A percentile compares a stretch with the other conserved stretches of the same genome.
Conservation (phyloP, 1,140 invertebrate genomes). For the Aphaenogaster ashmeadi region DNA sequence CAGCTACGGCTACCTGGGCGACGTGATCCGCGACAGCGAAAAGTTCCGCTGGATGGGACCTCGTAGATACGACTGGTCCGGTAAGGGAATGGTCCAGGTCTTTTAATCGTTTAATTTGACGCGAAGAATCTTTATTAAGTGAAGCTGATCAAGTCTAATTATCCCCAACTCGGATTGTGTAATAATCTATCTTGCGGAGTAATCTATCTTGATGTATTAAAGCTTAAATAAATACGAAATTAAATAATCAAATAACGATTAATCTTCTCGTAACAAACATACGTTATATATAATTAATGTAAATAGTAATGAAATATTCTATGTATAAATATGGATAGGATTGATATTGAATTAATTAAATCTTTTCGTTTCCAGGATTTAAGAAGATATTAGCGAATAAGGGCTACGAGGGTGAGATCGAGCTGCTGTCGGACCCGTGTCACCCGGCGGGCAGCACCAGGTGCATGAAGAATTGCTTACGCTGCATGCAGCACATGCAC, state of each 20-base stretch:
- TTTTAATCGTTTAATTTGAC: background rate
- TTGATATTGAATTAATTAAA: background rate
- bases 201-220: background rate
- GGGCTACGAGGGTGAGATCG: constrained; percentile 92
- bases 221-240: background rate
- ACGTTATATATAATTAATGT: background rate
- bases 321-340: background rate
- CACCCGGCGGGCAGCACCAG: constrained; percentile 84
- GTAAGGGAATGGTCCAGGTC: constrained; percentile 82
- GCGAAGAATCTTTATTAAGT: background rate
- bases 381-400: constrained; percentile 92
- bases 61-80: constrained; percentile 94
- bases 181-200: background rate
- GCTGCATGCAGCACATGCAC: constrained; percentile 82
- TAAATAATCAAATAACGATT: background rate
- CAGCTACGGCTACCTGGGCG: constrained; percentile 96
- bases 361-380: constrained; percentile 87
- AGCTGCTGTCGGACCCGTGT: constrained; percentile 86
- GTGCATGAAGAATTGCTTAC: constrained; percentile 85
- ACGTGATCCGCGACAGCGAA: constrained; percentile 94
- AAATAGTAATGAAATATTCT: background rate
- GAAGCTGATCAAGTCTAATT: background rate
- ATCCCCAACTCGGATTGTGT: background rate
- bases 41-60: constrained; percentile 96
- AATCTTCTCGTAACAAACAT: background rate